Conservation (phyloP, 2,797 vertebrate genomes). For the Micropoecilia bifurca region DNA sequence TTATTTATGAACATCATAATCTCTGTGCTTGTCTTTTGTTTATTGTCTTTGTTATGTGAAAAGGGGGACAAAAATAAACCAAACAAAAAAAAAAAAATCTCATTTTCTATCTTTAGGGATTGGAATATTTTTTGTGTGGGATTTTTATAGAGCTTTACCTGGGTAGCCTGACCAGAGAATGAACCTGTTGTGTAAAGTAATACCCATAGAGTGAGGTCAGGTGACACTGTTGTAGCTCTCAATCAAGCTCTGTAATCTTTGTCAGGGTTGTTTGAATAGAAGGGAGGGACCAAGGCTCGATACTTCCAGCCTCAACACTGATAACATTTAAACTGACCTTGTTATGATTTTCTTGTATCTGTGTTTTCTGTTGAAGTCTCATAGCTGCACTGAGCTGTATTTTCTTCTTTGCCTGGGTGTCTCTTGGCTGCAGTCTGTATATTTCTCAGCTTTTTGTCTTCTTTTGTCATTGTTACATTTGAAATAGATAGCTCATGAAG, state of each 20-base stretch:
- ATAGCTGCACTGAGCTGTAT: not conserved
- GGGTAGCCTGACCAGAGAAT: conserved; percentile 45
- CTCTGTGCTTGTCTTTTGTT: not conserved
- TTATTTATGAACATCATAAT: not conserved
- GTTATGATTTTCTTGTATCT: not conserved
- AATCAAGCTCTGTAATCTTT: not conserved
- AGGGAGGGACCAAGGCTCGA: not conserved
- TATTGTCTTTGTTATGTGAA: not conserved
- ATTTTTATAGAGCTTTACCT: conserved; percentile 3
- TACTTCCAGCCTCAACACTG: not conserved
- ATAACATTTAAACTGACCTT: not conserved
- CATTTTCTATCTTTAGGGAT: not conserved
- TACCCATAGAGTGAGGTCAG: conserved; percentile 43
- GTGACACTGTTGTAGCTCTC: conserved; percentile 18
- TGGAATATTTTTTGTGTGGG: conserved; percentile 2
- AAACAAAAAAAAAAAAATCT: not conserved
- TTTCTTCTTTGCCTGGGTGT: conserved; percentile 51
- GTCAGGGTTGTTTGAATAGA: conserved; percentile 17
- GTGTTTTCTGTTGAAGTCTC: not conserved
- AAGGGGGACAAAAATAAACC: not conserved
- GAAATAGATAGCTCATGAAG: not conserved
- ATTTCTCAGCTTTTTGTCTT: conserved; percentile 6
- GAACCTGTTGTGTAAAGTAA: conserved; percentile 40
- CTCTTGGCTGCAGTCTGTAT: conserved; percentile 52
- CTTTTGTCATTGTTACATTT: not conserved